Base-by-base conservation (phyloP, 2,797 vertebrate genomes). In the Acanthurus leucopareius region DNA sequence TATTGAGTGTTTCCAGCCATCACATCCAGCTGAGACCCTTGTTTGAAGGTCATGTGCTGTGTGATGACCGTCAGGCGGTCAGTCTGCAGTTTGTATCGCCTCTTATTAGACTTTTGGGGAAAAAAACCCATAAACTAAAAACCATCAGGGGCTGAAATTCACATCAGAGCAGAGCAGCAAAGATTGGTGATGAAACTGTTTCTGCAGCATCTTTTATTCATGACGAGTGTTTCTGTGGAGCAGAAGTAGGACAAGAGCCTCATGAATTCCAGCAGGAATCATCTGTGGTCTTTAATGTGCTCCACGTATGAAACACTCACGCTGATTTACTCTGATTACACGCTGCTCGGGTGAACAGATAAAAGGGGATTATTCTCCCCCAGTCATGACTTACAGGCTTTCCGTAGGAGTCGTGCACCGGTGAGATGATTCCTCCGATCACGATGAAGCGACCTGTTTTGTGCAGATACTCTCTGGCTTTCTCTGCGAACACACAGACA, bases 361-460 rank as follows among this genome's bases (percentile, higher is more conserved):
- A 17, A 32, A 14, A 16, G 32, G 13, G 14, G 63, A 10, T 44
- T 3, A 19, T 20, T 28, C 19, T 19, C 6, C 4, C 14, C 14
- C 1, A 16, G 5, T 52, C 3, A 0, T n/a, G 2, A 90, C 96
- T 86, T 88, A 99, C 98, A 86, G 97, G 96, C 90, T 99, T 99
- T 19, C 97, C 97, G 0, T 99, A 99, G 77, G 98, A 98, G 94
- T 99, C 97, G 3, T 99, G 98, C 74, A 99, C 98, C 0, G 98
- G 98, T 0, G 98, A 99, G 90, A 99, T 97, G 71, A 99, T 99
- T 47, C 98, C 98, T 1, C 98, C 98, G 0, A 99, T 99, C 92
- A 99, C 98, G 0, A 99, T 99, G 92, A 97, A 99, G 42, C 96
- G 96, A 35, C 98, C 98, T 0, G 96, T 97, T 94, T 98, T 97